Evolutionary conservation across 92 coral and sea anemone species (phyloP).

Genomic region (Phymanthus crucifer): DNA sequence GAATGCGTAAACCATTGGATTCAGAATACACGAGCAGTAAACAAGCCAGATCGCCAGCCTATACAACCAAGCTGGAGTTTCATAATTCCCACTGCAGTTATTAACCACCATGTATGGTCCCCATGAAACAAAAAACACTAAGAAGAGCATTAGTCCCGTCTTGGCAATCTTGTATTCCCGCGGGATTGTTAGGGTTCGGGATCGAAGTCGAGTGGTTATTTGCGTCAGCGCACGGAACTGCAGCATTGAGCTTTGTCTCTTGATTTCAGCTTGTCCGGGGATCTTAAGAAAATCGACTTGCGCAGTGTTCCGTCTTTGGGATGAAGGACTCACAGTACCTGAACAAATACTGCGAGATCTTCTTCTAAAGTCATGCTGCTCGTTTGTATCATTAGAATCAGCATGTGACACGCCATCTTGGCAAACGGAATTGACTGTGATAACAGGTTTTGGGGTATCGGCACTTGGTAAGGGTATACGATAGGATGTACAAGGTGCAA

Average conservation of each 20-base stretch:
- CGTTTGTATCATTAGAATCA: not conserved
- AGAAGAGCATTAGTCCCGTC: constrained; percentile 74
- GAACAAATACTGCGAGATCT: constrained; percentile 26
- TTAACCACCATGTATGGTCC: constrained; percentile 84
- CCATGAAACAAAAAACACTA: constrained; percentile 87
- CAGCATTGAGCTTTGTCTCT: constrained; percentile 35
- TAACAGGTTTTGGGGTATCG: constrained; percentile 19
- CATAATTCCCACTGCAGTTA: constrained; percentile 52
- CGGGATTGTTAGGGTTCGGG: constrained; percentile 54
- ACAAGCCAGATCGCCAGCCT: constrained; percentile 83
- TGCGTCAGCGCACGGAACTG: constrained; percentile 58
- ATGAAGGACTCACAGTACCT: constrained; percentile 6
- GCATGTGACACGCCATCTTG: constrained; percentile 10
- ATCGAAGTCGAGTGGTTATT: constrained; percentile 42
- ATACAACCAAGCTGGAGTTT: constrained; percentile 62
- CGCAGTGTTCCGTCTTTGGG: constrained; percentile 23
- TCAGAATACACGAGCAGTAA: constrained; percentile 71
- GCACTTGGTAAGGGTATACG: constrained; percentile 22
- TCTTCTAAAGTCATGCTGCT: not conserved
- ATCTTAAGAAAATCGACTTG: constrained; percentile 22
- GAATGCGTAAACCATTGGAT: constrained; percentile 87
- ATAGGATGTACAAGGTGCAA: constrained; percentile 12
- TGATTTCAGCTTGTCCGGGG: constrained; percentile 25
- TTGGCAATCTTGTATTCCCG: constrained; percentile 92
- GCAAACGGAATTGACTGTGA: constrained; percentile 15